A percentile compares a stretch with the other conserved stretches of the same genome.
Evolutionary conservation across 2,888 invertebrate genomes (phyloP).

Genomic region (Dione juno): DNA sequence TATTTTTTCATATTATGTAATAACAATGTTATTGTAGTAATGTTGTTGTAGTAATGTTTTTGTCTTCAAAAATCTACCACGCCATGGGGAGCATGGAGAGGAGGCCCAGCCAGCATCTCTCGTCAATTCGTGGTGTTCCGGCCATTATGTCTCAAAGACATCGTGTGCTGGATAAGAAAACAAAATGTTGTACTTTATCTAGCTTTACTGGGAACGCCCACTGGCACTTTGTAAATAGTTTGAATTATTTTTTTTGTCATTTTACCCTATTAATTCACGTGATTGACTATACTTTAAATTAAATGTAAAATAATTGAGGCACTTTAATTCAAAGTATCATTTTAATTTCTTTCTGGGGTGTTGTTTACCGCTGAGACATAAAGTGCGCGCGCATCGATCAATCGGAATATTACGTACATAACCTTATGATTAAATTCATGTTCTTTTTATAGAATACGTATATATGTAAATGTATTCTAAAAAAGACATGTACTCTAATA

Average conservation of each 20-base stretch:
- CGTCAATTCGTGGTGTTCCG: neutral
- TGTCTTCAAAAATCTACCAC: neutral
- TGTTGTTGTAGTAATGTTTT: too few relatives aligned
- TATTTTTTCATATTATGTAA: neutral
- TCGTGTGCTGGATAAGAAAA: too few relatives aligned
- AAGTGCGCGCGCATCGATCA: slow-evolving; percentile 16
- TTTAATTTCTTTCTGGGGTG: neutral
- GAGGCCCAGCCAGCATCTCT: neutral
- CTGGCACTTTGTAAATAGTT: too few relatives aligned
- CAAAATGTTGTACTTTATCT: neutral
- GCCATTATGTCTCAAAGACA: neutral
- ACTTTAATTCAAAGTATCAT: neutral
- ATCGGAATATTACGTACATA: slow-evolving; percentile 6
- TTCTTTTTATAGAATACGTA: neutral
- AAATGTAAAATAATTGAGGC: neutral
- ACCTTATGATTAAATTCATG: neutral
- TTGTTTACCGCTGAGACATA: neutral
- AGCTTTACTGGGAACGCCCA: too few relatives aligned
- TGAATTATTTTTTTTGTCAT: too few relatives aligned
- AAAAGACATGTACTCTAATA: too few relatives aligned
- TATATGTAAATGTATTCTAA: too few relatives aligned
- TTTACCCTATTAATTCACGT: neutral
- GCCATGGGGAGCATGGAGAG: neutral
- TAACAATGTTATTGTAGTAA: too few relatives aligned
- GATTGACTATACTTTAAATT: neutral